These are phyloP conservation scores for Sclerurus mexicanus DNA, from an alignment of 2,113 vertebrate genomes.

Conservation along the genomic window DNA sequence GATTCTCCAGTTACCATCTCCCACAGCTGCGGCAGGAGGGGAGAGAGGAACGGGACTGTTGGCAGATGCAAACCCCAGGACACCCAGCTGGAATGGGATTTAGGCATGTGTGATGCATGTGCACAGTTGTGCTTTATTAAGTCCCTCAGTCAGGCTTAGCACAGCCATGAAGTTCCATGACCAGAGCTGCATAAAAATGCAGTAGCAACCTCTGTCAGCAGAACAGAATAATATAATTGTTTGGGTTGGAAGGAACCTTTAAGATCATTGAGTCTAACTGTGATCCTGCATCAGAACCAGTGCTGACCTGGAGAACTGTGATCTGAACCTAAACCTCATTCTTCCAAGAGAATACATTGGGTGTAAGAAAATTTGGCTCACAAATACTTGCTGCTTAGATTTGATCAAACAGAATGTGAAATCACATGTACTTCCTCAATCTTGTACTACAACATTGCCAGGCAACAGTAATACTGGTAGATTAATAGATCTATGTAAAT, in stretches of 20 bases:
- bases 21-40: neutral
- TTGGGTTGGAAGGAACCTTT: neutral
- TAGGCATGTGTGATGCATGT: neutral
- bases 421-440: neutral
- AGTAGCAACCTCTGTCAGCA: no score
- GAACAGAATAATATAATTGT: neutral
- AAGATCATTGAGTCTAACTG: neutral
- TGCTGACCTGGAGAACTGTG: neutral
- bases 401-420: neutral
- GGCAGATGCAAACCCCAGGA: neutral
- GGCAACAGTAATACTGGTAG: neutral
- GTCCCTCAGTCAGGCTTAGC: neutral
- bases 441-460: neutral
- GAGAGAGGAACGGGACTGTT: neutral
- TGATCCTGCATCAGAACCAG: neutral
- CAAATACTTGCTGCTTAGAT: neutral
- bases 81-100: neutral
- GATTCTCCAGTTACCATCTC: neutral
- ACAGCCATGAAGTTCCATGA: rapidly evolving
- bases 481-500: neutral
- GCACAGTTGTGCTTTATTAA: neutral
- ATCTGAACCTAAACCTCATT: neutral
- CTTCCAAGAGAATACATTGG: neutral
- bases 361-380: neutral
- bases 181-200: neutral